Percentiles rank a stretch among this genome's conserved stretches.
Evolutionary conservation across 2,113 vertebrate species (phyloP).

Genomic region (Microcebus murinus): DNA sequence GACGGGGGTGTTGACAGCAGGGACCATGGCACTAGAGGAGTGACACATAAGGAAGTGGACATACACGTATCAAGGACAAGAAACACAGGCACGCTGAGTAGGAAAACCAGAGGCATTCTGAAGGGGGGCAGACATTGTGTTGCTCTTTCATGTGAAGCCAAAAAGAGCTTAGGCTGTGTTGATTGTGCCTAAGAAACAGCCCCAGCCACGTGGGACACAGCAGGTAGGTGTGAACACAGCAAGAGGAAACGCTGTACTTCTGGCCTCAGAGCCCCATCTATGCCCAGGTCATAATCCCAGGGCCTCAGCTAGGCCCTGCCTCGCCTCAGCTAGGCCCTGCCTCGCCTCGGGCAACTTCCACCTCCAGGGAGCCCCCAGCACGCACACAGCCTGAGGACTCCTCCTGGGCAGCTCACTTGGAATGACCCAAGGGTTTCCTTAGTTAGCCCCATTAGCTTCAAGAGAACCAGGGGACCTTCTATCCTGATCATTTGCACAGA

Average conservation of each 20-base stretch:
- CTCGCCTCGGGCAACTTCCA: fast-evolving
- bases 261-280: background rate
- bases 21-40: background rate
- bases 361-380: no score
- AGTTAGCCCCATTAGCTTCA: background rate
- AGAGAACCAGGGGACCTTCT: background rate
- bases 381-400: background rate
- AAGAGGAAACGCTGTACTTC: background rate
- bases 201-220: background rate
- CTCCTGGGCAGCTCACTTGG: background rate
- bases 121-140: background rate
- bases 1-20: fast-evolving
- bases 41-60: conserved; percentile 11
- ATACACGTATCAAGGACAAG: conserved; percentile 30
- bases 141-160: conserved; percentile 64
- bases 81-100: background rate
- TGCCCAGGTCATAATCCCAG: background rate
- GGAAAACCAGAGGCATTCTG: conserved; percentile 45
- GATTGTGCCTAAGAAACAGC: conserved; percentile 46
- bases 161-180: conserved; percentile 1
- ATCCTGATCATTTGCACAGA: background rate
- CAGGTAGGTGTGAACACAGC: background rate
- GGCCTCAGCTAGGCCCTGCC: background rate
- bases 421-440: background rate
- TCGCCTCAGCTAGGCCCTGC: background rate